Base-by-base conservation (phyloP, 1,140 invertebrate species). In the Schlechtendalia chinensis region DNA sequence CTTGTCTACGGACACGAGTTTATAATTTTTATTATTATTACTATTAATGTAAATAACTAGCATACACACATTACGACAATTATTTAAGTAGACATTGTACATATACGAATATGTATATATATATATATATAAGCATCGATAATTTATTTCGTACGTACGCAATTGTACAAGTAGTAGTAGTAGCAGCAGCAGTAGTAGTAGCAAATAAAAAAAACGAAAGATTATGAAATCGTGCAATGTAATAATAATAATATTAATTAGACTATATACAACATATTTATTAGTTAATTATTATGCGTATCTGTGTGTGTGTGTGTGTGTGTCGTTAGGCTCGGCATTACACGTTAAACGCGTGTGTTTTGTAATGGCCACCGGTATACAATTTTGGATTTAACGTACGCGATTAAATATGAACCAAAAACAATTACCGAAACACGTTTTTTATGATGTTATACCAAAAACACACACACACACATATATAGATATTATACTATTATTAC, bases 211-310 rank as follows among this genome's bases (percentile, higher is more conserved):
- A 47, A 47, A 69, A 47, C 22, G 24, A n/a, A 45, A 47, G n/a
- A 47, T 69, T 47, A 47, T n/a, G 65, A 50, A 50, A 16, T 69
- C 67, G 67, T 69, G 45, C 67, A 69, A 69, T 69, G 67, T 67
- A 67, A 67, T 67, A 67, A 67, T 50, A 69, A 50, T 27, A 67
- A 45, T 50, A 69, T 24, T 17, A 27, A 50, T n/a, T 69, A 69
- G 22, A 50, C 22, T 69, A 47, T 50, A 50, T n/a, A 11, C 39
- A 16, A 59, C 61, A 63, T 63, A 4, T 63, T 63, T 63, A 32
- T 32, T 63, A 63, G 17, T 32, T 63, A 32, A 32, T 32, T 29
- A n/a, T 32, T 32, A 63, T 11, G 16, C 12, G 17, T 63, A 32
- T 19, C 19, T 63, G 10, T 32, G 8, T 61, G 12, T 61, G 29